A percentile compares a stretch with the other conserved stretches of the same genome.
phyloP scores from a whole-genome alignment of 1,140 invertebrate genomes.

The Eumaeus atala region DNA sequence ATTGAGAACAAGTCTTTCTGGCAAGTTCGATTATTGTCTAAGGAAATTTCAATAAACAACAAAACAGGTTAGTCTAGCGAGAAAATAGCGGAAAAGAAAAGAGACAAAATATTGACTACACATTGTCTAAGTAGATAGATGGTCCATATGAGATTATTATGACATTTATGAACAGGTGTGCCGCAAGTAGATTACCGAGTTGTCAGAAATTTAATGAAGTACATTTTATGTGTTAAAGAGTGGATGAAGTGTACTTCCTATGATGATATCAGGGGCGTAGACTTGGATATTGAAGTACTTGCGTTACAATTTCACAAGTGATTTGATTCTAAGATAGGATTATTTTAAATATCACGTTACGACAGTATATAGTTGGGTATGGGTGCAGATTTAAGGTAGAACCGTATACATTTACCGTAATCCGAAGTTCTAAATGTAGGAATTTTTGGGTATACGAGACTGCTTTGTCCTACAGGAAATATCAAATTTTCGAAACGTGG shows the following conservation, averaged over 20 bases:
- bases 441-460: conserved; percentile 15
- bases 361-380: conserved; percentile 24
- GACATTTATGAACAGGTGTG: conserved; percentile 13
- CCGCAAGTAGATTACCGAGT: conserved; percentile 16
- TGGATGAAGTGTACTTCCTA: conserved; percentile 17
- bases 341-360: conserved; percentile 21
- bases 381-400: conserved; percentile 23
- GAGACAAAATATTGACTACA: conserved; percentile 19
- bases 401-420: conserved; percentile 25
- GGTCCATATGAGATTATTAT: conserved; percentile 24
- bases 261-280: conserved; percentile 23
- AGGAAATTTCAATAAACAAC: conserved; percentile 17
- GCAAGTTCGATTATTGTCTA: too few species aligned
- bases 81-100: conserved; percentile 26
- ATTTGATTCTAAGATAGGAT: too few species aligned
- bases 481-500: background rate
- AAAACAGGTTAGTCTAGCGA: conserved; percentile 29
- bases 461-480: conserved; percentile 4
- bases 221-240: conserved; percentile 18
- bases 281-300: conserved; percentile 19
- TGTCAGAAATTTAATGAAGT: conserved; percentile 17
- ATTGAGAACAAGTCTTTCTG: too few species aligned
- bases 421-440: conserved; percentile 28
- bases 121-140: conserved; percentile 27
- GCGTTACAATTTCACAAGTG: conserved; percentile 6